Base-by-base conservation (phyloP, 2,797 vertebrate species). In the Melanotaenia nigrans region DNA sequence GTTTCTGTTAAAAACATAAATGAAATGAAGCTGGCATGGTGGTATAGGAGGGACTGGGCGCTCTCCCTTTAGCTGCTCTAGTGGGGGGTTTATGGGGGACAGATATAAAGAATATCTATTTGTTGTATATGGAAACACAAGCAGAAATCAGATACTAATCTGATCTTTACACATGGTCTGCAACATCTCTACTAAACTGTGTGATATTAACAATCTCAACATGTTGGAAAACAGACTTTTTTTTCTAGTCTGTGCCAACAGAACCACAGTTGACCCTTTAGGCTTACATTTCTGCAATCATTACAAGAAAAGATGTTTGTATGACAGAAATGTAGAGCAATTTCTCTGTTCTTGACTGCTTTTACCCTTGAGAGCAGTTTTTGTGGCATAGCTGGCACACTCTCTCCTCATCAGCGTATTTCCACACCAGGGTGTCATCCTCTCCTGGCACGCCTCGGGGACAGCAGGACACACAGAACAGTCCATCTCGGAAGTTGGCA, bases 301-400 rank as follows among this genome's bases (percentile, higher is more conserved):
- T 66, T 35, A 58, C 51, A 5, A 79, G 35, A 75, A 55, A 40
- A 69, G 73, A 79, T 62, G 65, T 75, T 51, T 86, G 51, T 61
- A 62, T 73, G 45, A 49, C 47, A 33, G 54, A 61, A 59, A 61
- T 12, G 1, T 1, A 30, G 56, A 25, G 63, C 67, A 49, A 25
- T 35, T 38, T 74, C 66, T 69, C 49, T 63, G 49, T 22, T 69
- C 10, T 53, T 20, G 2, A 32, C 28, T 3, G n/a, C 63, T 69
- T 68, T 88, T 85, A 99, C 98, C 96, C 96, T 0, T 94, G 94
- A 67, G 96, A 96, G 82, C 98, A 99, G 94, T 98, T 97, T 18
- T 90, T 86, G 86, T 99, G 96, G 89, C 98, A 99, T 3, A 95
- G 93, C 85, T 94, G 96, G 86, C 97, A 99, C 62, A 96, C 88